Evolutionary conservation across 2,888 invertebrate genomes (phyloP).

Genomic region (Atethmia centrago): DNA sequence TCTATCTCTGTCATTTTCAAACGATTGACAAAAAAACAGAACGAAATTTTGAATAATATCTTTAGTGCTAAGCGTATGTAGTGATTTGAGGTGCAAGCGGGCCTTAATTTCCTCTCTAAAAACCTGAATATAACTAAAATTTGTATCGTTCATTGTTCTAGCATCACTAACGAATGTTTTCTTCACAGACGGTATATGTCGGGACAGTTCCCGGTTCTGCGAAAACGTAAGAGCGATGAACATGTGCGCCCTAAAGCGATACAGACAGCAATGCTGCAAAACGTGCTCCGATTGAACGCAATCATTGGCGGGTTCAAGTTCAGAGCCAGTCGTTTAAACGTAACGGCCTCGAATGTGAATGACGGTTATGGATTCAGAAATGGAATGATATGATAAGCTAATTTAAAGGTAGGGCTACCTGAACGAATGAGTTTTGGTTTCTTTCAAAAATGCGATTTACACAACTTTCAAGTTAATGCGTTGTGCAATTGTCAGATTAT

Average conservation of each 20-base stretch:
- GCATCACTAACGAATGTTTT: slow-evolving; percentile 22
- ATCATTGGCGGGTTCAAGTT: slow-evolving; percentile 27
- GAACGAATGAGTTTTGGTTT: background rate
- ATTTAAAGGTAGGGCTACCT: background rate
- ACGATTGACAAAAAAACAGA: background rate
- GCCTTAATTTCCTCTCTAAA: background rate
- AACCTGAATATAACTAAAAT: background rate
- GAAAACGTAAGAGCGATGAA: slow-evolving; percentile 96
- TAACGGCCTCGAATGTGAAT: slow-evolving; percentile 42
- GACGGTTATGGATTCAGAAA: slow-evolving; percentile 36
- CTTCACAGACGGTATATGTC: slow-evolving; percentile 92
- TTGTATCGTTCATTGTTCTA: background rate
- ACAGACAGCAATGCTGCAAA: slow-evolving; percentile 96
- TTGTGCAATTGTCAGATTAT: background rate
- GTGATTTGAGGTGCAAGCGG: background rate
- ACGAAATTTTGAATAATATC: background rate
- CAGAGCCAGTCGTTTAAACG: slow-evolving; percentile 33
- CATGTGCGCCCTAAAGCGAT: slow-evolving; percentile 95
- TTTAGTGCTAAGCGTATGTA: background rate
- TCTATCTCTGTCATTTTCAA: background rate
- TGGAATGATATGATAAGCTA: background rate
- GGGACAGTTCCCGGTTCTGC: slow-evolving; percentile 96
- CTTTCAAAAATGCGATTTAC: background rate
- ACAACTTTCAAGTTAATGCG: background rate
- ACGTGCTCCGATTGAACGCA: slow-evolving; percentile 91